Evolutionary conservation across 2,888 invertebrate species (phyloP), one percentile per base, ranked within the genome.

Genomic region (Plebejus argus): DNA sequence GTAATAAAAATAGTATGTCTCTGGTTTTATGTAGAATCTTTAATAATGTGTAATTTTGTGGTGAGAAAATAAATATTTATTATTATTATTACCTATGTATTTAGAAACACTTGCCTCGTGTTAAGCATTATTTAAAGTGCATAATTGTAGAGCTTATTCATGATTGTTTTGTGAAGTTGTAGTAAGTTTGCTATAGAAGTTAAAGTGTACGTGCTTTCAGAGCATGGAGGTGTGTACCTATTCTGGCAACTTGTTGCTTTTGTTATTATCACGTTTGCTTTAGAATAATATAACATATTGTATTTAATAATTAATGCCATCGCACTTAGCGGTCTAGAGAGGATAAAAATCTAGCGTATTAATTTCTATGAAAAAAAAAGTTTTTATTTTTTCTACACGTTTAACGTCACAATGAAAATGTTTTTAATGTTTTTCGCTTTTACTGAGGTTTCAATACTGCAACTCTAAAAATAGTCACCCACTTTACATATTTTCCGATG

Each of bases 401-500:
- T 28, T 28, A 28, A 28, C 28, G 28, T 28, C 28, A 28, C 28
- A 28, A 28, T 28, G 2, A 28, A 28, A 28, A 28, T 28, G 18
- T 15, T 53, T 53, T 53, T n/a, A n/a, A 3, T 45, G 10, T 53
- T 53, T 53, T 18, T 53, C 5, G 5, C 18, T 53, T 18, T 18
- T 18, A 53, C 53, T 53, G 18, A 53, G 53, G 4, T 18, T 53
- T 53, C 53, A 53, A 53, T 66, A 28, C 15, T 12, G 66, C 66
- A 28, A 33, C 23, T 61, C 39, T 61, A 61, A 76, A 39, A 58
- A 35, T 45, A 76, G 61, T 35, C 33, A 75, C 58, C 58, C 61
- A 39, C 39, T 76, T 70, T 76, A 70, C 49, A 76, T 70, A 53
- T 66, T 70, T 56, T 71, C 20, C 53, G 53, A 56, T 77, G 77